Percentiles rank a stretch among this genome's conserved stretches.
phyloP scores from a whole-genome alignment of 2,888 invertebrate species.

The Keiferia lycopersicella region DNA sequence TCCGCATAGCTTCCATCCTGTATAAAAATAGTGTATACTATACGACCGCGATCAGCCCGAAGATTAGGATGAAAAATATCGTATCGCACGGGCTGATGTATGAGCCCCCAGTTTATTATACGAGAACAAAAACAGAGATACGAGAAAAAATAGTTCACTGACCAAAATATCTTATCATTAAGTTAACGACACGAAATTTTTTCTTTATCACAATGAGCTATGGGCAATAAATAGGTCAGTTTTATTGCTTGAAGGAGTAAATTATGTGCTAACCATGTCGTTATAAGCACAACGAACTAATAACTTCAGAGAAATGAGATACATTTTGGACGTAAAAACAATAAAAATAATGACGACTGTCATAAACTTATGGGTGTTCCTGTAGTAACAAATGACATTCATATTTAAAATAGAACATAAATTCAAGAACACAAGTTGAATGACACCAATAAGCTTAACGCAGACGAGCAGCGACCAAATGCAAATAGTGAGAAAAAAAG shows the following conservation, averaged over 20 bases:
- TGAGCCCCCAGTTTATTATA: conserved; percentile 37
- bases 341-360: conserved; percentile 1
- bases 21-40: conserved; percentile 31
- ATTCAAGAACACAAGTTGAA: conserved; percentile 30
- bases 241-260: conserved; percentile 60
- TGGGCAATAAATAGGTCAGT: conserved; percentile 72
- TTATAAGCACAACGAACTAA: conserved; percentile 53
- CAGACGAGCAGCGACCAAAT: conserved; percentile 38
- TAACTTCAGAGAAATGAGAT: conserved; percentile 22
- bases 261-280: conserved; percentile 58
- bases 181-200: conserved; percentile 67
- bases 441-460: conserved; percentile 32
- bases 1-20: background rate
- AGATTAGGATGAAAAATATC: conserved; percentile 62
- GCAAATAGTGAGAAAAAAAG: conserved; percentile 54
- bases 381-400: conserved; percentile 15
- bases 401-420: conserved; percentile 28
- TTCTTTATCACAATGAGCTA: conserved; percentile 63
- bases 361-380: conserved; percentile 10
- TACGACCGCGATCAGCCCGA: conserved; percentile 44
- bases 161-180: conserved; percentile 29
- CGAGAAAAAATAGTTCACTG: conserved; percentile 26
- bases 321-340: conserved; percentile 15
- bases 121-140: conserved; percentile 35
- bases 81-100: conserved; percentile 36